These are phyloP conservation scores for Mesaphorura yosii DNA, from an alignment of 1,140 invertebrate species.

Conservation along the genomic window DNA sequence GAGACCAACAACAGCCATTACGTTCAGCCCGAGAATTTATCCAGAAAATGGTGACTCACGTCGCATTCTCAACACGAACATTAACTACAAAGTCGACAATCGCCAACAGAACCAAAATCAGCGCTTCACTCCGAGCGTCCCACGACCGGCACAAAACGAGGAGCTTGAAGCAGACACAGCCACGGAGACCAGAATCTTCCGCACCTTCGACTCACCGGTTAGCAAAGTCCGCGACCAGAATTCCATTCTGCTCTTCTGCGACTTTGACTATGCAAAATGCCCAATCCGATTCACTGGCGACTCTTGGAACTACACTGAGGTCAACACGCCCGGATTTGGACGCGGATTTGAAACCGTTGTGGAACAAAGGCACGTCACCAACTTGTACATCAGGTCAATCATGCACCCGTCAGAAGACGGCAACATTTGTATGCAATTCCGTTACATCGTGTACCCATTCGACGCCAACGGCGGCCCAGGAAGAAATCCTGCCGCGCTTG, in stretches of 20 bases:
- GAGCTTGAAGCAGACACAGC: background rate
- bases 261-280: constrained; percentile 31
- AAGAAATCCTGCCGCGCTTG: constrained; percentile 3
- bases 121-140: too few species aligned
- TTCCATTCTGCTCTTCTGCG: constrained; percentile 26
- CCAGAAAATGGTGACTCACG: background rate
- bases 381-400: constrained; percentile 25
- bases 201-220: constrained; percentile 5
- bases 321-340: constrained; percentile 24
- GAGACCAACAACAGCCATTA: constrained; percentile 4
- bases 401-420: constrained; percentile 25
- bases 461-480: constrained; percentile 19
- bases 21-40: background rate
- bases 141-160: background rate
- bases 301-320: constrained; percentile 27
- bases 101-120: too few species aligned
- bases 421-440: constrained; percentile 29
- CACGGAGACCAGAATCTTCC: background rate
- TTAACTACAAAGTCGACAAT: background rate
- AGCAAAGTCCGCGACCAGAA: constrained; percentile 17
- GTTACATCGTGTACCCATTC: constrained; percentile 25
- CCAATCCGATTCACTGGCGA: constrained; percentile 28
- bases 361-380: constrained; percentile 12
- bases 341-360: constrained; percentile 26
- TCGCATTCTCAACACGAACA: too few species aligned